Evolutionary conservation across 64 coral and sea anemone genomes (phyloP), one percentile per base, ranked within the genome.

Genomic region (Montipora sp.): DNA sequence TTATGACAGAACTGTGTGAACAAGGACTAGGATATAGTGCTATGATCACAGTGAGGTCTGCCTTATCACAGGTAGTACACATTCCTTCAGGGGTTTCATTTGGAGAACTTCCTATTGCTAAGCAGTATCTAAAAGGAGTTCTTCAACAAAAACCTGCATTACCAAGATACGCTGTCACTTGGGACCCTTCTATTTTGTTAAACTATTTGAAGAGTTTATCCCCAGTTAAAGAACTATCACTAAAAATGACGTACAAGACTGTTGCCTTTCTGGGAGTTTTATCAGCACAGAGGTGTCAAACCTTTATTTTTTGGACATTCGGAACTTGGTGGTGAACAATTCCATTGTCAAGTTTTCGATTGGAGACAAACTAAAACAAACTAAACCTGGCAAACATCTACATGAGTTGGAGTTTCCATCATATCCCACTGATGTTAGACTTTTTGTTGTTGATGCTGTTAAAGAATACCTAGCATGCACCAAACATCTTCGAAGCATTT

Each of bases 351-450:
- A 77, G 45, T 57, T 95, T 67, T 88, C 90, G 13, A 63, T 96
- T 46, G 72, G 90, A 67, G 80, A 93, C 10, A 80, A 87, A 69
- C 11, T 96, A 1, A 85, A 93, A 78, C 95, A 96, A 72, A 93
- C 78, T 3, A 87, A 59, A 66, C 94, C 83, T 50, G 89, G 94
- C 16, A 87, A 88, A 78, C 83, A 91, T 27, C 9, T 92, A 0
- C 43, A 80, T 44, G 58, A 70, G 24, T 15, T 90, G 45, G 88
- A 95, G 11, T 77, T 89, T 57, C 53, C 44, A 44, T 16, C 19
- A 47, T 93, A 77, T 60, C 74, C 91, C 48, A 51, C 70, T 2
- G 91, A 93, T 6, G 23, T 15, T 63, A 14, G 43, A 27, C 72
- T 87, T 87, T 77, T 55, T 93, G 22, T 85, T 63, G 77, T 88